phyloP scores from a whole-genome alignment of 2,888 invertebrate genomes.

The Diarsia dahlii region DNA sequence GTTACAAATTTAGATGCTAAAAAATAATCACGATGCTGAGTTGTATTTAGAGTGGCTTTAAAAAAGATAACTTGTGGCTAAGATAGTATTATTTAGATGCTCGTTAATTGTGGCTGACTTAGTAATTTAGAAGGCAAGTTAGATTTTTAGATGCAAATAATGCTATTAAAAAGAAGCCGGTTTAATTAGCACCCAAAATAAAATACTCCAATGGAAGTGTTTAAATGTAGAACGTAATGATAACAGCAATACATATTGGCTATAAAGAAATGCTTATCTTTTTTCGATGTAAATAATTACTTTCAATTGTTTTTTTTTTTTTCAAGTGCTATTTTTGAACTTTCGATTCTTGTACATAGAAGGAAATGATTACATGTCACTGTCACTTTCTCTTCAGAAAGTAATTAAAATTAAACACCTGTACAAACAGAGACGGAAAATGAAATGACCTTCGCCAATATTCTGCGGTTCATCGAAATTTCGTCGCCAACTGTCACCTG shows the following conservation, averaged over 20 bases:
- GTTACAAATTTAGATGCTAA: no score
- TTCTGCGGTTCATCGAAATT: neutral
- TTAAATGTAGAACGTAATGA: conserved; percentile 3
- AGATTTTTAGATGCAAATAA: no score
- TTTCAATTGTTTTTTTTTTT: neutral
- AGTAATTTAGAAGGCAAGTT: no score
- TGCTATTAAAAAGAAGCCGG: no score
- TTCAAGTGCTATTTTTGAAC: neutral
- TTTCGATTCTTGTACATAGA: neutral
- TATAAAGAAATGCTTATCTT: neutral
- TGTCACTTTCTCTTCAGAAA: conserved; percentile 12
- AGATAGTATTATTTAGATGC: no score
- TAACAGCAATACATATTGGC: neutral
- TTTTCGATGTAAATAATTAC: neutral
- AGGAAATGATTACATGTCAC: conserved; percentile 13
- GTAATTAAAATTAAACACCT: conserved; percentile 10
- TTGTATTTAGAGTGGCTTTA: no score
- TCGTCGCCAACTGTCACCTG: neutral
- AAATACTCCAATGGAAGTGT: neutral
- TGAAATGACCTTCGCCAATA: neutral
- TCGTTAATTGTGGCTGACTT: no score
- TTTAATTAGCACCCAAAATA: no score
- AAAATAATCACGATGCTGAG: no score
- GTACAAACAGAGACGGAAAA: neutral
- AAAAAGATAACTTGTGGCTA: no score